Conservation (phyloP, 2,797 vertebrate genomes). For the Masticophis lateralis region DNA sequence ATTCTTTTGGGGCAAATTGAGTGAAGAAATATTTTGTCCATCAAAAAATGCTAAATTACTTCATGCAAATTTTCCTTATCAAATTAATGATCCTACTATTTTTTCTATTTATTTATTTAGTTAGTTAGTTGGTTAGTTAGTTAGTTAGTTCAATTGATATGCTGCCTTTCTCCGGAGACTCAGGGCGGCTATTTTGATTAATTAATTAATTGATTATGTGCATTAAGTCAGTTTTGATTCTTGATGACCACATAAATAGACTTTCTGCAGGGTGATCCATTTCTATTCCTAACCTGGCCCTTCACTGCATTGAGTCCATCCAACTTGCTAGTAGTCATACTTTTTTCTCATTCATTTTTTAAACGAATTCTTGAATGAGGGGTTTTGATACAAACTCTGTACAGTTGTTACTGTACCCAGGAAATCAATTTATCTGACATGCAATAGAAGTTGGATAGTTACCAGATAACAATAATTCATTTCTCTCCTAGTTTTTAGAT, state of each 20-base stretch:
- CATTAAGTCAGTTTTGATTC: neutral
- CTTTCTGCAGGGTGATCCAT: neutral
- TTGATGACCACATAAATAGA: neutral
- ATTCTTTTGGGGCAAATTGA: neutral
- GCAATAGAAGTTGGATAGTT: neutral
- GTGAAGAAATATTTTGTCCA: neutral
- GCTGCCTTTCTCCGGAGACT: too few relatives aligned
- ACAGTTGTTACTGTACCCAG: neutral
- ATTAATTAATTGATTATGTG: neutral
- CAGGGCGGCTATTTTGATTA: too few relatives aligned
- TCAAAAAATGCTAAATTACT: neutral
- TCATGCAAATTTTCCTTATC: neutral
- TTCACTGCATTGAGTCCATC: neutral
- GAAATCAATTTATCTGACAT: neutral
- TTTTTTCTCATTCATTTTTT: neutral
- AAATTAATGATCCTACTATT: neutral
- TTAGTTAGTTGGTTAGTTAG: too few relatives aligned
- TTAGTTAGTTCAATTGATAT: too few relatives aligned
- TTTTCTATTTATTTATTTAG: neutral
- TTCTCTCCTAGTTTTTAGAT: slow-evolving; percentile 80
- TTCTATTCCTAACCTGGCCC: neutral
- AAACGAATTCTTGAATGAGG: neutral
- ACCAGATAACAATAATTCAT: neutral
- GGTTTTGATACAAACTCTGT: neutral
- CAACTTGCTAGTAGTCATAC: neutral